A percentile compares a stretch with the other conserved stretches of the same genome.
These are phyloP conservation scores for Antechinus flavipes DNA, from an alignment of 2,113 vertebrate genomes.

Conservation along the genomic window DNA sequence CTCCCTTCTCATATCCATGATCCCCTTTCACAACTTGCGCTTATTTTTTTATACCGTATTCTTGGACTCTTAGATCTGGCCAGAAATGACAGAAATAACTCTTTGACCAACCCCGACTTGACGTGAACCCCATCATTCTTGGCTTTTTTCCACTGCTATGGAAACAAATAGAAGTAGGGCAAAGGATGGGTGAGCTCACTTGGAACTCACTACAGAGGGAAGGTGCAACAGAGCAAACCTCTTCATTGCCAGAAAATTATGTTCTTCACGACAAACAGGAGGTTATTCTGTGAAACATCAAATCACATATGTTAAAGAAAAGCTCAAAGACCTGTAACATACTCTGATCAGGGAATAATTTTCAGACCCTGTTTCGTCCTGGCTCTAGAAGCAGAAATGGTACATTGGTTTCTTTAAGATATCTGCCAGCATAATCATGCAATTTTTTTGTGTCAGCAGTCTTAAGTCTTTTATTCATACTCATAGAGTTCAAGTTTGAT, in stretches of 20 bases:
- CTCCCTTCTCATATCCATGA: neutral
- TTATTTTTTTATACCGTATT: neutral
- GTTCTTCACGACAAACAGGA: neutral
- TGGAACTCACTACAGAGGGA: neutral
- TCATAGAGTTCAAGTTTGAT: neutral
- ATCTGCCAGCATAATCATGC: neutral
- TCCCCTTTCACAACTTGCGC: neutral
- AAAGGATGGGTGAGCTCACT: neutral
- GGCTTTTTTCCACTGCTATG: neutral
- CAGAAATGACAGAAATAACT: neutral
- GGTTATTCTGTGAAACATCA: neutral
- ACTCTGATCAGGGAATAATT: neutral
- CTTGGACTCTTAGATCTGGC: neutral
- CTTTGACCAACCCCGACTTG: neutral
- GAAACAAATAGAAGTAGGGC: neutral
- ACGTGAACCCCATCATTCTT: neutral
- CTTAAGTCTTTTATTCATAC: neutral
- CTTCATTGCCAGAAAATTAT: neutral
- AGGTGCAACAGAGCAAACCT: neutral
- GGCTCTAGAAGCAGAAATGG: neutral
- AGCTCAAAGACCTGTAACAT: neutral
- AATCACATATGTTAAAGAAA: neutral
- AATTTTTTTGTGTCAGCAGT: slow-evolving; percentile 29
- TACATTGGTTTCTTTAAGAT: slow-evolving; percentile 34
- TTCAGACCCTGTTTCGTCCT: neutral